phyloP scores from a whole-genome alignment of 2,113 vertebrate genomes.

The Typhlomys cinereus region DNA sequence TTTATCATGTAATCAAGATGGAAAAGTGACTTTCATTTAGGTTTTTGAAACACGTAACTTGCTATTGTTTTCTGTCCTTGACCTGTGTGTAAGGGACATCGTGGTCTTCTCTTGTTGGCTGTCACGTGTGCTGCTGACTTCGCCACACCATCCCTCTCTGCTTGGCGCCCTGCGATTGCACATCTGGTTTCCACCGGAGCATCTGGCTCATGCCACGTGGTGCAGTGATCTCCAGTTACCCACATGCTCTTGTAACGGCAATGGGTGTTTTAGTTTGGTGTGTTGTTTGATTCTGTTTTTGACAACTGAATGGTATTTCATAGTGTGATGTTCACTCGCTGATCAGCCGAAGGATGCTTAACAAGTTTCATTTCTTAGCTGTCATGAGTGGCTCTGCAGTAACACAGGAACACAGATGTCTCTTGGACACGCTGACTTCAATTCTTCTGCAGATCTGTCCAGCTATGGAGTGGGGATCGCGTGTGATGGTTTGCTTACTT shows the following conservation, averaged over 20 bases:
- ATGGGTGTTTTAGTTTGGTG: no score
- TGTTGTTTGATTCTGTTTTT: background rate
- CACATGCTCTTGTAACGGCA: background rate
- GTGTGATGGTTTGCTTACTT: no score
- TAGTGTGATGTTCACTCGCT: background rate
- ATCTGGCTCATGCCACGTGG: background rate
- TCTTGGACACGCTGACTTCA: background rate
- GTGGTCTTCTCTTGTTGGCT: background rate
- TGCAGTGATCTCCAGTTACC: background rate
- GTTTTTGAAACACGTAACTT: background rate
- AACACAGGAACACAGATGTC: background rate
- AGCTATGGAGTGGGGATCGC: no score
- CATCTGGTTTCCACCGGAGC: no score
- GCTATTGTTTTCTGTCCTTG: background rate
- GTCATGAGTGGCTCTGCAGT: background rate
- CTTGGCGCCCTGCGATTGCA: no score
- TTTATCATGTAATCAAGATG: background rate
- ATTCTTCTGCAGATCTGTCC: no score
- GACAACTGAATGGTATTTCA: no score
- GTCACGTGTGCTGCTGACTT: no score
- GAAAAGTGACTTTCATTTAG: background rate
- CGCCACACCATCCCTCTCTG: no score
- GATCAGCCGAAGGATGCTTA: background rate
- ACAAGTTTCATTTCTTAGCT: background rate
- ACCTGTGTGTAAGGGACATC: background rate